Percentiles rank a stretch among this genome's conserved stretches.
phyloP scores from a whole-genome alignment of 2,797 vertebrate genomes.

The Alca torda region DNA sequence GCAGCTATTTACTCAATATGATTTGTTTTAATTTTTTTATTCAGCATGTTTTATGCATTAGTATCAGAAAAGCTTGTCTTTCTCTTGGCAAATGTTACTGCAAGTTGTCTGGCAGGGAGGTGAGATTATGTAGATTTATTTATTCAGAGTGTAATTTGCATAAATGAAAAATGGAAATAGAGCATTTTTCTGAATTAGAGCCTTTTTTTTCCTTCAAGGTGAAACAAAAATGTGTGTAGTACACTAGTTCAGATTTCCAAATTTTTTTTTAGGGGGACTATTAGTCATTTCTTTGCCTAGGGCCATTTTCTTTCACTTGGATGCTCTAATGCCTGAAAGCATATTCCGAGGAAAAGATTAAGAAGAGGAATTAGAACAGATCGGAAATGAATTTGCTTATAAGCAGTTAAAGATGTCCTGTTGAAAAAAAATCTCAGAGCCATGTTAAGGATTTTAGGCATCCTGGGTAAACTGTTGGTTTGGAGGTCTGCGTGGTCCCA shows the following conservation, averaged over 20 bases:
- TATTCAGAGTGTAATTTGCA: slow-evolving; percentile 70
- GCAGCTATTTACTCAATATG: slow-evolving; percentile 57
- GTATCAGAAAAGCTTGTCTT: slow-evolving; percentile 64
- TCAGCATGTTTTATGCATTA: slow-evolving; percentile 68
- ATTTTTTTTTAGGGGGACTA: slow-evolving; percentile 20
- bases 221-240: slow-evolving; percentile 48
- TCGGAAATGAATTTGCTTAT: neutral
- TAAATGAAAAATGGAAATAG: slow-evolving; percentile 72
- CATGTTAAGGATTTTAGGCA: neutral
- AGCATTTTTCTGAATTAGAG: slow-evolving; percentile 45
- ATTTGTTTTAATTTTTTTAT: slow-evolving; percentile 68
- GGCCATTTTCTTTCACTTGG: slow-evolving; percentile 37
- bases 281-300: slow-evolving; percentile 21
- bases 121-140: slow-evolving; percentile 73
- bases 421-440: neutral
- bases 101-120: slow-evolving; percentile 66
- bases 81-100: slow-evolving; percentile 66
- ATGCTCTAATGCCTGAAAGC: slow-evolving; percentile 24
- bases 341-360: slow-evolving; percentile 13
- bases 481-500: neutral
- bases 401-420: neutral
- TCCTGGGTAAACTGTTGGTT: neutral
- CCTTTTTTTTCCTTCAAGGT: slow-evolving; percentile 31
- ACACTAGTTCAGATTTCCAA: neutral
- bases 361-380: slow-evolving; percentile 3